phyloP scores from a whole-genome alignment of 2,888 invertebrate species.

The Laothoe populi region DNA sequence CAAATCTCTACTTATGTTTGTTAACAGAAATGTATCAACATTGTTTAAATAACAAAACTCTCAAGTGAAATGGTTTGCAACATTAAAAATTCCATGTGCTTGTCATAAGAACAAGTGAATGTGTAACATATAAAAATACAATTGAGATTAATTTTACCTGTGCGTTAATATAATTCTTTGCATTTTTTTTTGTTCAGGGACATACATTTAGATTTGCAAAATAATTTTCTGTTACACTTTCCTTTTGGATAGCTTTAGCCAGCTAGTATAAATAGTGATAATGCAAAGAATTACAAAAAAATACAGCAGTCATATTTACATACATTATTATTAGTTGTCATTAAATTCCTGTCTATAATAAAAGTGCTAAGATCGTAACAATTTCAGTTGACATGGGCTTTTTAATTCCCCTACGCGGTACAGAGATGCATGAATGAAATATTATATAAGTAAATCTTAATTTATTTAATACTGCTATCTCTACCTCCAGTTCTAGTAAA shows the following conservation, averaged over 20 bases:
- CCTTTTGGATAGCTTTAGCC: no score
- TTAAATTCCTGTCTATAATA: background rate
- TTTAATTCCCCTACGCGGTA: background rate
- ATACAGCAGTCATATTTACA: background rate
- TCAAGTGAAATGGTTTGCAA: background rate
- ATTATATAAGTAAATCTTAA: background rate
- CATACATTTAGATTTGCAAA: no score
- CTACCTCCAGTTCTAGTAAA: slow-evolving; percentile 6
- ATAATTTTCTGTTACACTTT: no score
- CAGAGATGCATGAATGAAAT: background rate
- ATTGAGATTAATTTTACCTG: background rate
- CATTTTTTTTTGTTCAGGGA: background rate
- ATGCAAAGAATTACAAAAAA: background rate
- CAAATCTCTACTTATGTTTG: background rate
- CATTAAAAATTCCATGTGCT: slow-evolving; percentile 13
- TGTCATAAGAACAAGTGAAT: slow-evolving; percentile 19
- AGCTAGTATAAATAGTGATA: background rate
- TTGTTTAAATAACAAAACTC: background rate
- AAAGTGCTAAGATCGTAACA: background rate
- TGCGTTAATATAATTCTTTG: background rate
- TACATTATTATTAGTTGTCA: background rate
- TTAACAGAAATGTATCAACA: slow-evolving; percentile 12
- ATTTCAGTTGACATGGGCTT: background rate
- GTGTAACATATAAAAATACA: slow-evolving; percentile 2
- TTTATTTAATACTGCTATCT: slow-evolving; percentile 18